Percentiles rank a stretch among this genome's conserved stretches.
Evolutionary conservation across 2,888 invertebrate genomes (phyloP).

Genomic region (Muschampia plurimacula): DNA sequence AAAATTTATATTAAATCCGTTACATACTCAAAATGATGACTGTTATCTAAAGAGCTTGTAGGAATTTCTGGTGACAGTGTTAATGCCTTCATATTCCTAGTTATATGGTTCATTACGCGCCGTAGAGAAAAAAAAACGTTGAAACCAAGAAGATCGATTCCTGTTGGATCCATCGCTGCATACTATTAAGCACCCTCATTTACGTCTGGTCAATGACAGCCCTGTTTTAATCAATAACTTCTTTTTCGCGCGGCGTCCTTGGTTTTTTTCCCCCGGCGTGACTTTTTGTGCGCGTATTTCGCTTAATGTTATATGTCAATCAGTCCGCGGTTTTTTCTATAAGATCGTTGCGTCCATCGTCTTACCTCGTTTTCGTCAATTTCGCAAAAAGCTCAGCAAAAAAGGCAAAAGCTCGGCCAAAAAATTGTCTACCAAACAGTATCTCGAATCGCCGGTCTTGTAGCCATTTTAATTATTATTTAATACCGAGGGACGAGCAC

Average conservation of each 20-base stretch:
- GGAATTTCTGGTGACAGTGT: slow-evolving; percentile 12
- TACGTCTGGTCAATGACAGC: slow-evolving; percentile 85
- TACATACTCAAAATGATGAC: neutral
- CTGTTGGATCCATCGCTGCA: slow-evolving; percentile 71
- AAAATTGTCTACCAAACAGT: slow-evolving; percentile 84
- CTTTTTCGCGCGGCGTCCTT: slow-evolving; percentile 84
- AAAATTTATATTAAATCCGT: too few species aligned
- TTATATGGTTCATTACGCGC: slow-evolving; percentile 33
- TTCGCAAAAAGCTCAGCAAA: slow-evolving; percentile 80
- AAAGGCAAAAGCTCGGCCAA: slow-evolving; percentile 81
- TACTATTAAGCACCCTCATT: slow-evolving; percentile 85
- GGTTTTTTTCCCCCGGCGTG: slow-evolving; percentile 83
- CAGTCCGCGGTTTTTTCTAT: slow-evolving; percentile 62
- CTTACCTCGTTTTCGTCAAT: slow-evolving; percentile 71
- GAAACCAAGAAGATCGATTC: slow-evolving; percentile 63
- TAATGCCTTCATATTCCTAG: slow-evolving; percentile 19
- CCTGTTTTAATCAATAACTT: slow-evolving; percentile 85
- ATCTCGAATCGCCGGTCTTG: slow-evolving; percentile 82
- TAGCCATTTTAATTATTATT: slow-evolving; percentile 86
- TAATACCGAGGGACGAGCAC: slow-evolving; percentile 85
- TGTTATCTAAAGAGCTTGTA: neutral
- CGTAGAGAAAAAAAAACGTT: slow-evolving; percentile 28
- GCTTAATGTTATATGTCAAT: slow-evolving; percentile 79
- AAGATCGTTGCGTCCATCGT: slow-evolving; percentile 53
- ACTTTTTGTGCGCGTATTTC: slow-evolving; percentile 83